Evolutionary conservation across 2,113 vertebrate species (phyloP).

Genomic region (Rousettus leschenaultii): DNA sequence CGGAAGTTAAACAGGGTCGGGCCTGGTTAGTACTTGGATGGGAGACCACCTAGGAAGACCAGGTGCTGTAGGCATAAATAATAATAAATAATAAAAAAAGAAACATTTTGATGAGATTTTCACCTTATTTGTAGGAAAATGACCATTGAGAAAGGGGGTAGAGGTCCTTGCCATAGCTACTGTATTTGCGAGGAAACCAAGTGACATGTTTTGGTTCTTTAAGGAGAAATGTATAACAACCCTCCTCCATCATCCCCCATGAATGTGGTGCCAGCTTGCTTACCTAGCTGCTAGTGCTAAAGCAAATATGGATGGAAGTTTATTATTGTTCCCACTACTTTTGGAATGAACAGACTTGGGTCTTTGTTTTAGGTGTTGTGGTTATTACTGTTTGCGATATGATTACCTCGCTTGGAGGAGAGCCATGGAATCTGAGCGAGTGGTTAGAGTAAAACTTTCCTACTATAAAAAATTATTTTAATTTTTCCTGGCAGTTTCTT

Average conservation of each 20-base stretch:
- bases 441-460: conserved; percentile 21
- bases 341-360: neutral
- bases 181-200: neutral
- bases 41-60: too few species aligned
- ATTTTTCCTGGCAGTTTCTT: neutral
- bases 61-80: too few species aligned
- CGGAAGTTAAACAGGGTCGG: too few species aligned
- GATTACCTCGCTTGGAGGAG: neutral
- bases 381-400: neutral
- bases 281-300: neutral
- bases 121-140: neutral
- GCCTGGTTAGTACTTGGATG: too few species aligned
- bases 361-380: neutral
- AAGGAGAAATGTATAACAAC: neutral
- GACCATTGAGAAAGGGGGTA: neutral
- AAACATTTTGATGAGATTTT: neutral
- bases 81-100: too few species aligned
- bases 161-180: neutral
- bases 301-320: neutral
- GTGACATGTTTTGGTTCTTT: neutral
- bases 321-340: neutral
- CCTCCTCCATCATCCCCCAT: too few species aligned
- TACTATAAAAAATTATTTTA: neutral
- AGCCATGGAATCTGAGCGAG: neutral
- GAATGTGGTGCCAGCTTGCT: neutral